Evolutionary conservation across 92 coral and sea anemone species (phyloP), one percentile per base, ranked within the genome.

Genomic region (Phenganax marumi): DNA sequence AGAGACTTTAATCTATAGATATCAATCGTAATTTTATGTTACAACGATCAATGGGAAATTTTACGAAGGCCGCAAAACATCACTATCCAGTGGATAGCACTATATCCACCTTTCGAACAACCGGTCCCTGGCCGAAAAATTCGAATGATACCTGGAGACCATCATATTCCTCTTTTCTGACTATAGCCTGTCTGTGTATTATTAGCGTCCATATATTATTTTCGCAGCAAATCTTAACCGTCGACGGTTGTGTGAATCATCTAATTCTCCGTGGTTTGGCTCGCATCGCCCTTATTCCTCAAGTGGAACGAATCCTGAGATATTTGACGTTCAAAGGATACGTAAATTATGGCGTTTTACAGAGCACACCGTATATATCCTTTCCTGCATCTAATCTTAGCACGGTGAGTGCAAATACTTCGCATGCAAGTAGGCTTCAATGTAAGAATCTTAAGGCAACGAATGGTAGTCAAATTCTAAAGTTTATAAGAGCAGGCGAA

Each of bases 191-290:
- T 24, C 12, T 53, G 33, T 77, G 17, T 8, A 3, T 54, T 0
- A 33, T 1, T 33, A 33, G 43, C 43, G 43, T 33, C 43, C 43
- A 33, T 33, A 33, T 33, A 26, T 24, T 79, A 26, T 11, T 43
- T 50, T 60, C 26, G 4, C 76, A 95, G 99, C 97, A 92, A 75
- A 82, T 84, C 14, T 50, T 96, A 68, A 90, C 91, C 5, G 84
- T 86, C 53, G 97, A 91, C 9, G 89, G 65, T 64, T 90, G 93
- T 77, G 88, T 92, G 68, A 74, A 81, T 33, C 85, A 96, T 63
- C 87, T 96, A 23, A 89, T 96, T n/a, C 79, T 92, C 0, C 91
- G 99, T 73, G 99, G 99, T 8, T 87, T 96, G 14, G 92, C 87
- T 0, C 91, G 99, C 33, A 84, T 93, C 52, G 90, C 91, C 16